phyloP scores from a whole-genome alignment of 2,888 invertebrate genomes.

The Drosophila nr. perissopoda region DNA sequence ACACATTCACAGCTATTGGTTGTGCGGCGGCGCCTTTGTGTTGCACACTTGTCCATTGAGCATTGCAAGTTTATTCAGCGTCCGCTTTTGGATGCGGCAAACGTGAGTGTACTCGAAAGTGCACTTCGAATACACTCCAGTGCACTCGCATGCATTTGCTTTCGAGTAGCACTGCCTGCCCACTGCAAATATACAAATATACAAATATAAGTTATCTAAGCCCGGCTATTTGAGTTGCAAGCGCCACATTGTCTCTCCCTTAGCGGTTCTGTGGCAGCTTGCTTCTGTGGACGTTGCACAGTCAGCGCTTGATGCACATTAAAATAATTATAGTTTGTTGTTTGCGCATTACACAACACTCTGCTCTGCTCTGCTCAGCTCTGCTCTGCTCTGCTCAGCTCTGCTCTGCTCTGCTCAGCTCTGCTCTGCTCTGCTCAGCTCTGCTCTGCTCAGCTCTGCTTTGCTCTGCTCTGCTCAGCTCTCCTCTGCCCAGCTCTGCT shows the following conservation, averaged over 20 bases:
- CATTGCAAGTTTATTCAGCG: conserved; percentile 41
- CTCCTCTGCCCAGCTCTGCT: accelerated
- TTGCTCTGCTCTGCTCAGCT: too few species aligned
- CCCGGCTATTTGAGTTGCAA: conserved; percentile 1
- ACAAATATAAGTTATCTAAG: conserved; percentile 43
- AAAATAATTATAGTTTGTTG: neutral
- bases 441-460: too few species aligned
- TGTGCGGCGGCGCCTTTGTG: conserved; percentile 13
- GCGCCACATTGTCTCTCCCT: conserved; percentile 15
- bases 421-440: too few species aligned
- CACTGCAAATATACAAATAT: conserved; percentile 17
- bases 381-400: too few species aligned
- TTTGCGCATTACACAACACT: neutral
- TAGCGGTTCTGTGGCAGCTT: conserved; percentile 14
- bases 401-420: neutral
- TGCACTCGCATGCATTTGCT: conserved; percentile 34
- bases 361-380: accelerated
- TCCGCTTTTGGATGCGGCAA: neutral
- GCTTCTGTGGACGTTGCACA: neutral
- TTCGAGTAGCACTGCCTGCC: neutral
- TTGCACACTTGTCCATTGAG: conserved; percentile 36
- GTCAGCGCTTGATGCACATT: neutral
- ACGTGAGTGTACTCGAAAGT: conserved; percentile 25
- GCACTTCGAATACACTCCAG: conserved; percentile 47
- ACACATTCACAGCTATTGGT: conserved; percentile 17